Conservation (phyloP, 1,140 invertebrate species). For the Drosophila melanica region DNA sequence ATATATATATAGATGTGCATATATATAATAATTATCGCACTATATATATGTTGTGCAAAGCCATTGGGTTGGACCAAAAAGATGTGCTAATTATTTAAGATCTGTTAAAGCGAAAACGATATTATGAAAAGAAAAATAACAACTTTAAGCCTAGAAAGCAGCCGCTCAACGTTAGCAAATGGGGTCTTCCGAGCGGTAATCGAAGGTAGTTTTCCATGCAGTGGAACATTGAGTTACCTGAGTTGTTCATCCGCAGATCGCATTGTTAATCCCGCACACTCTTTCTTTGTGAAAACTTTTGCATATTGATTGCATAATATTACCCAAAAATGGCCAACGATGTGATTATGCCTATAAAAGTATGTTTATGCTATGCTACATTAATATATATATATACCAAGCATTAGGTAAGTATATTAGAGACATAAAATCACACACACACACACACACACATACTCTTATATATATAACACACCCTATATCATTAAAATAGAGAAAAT, state of each 20-base stretch:
- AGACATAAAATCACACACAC: conserved; percentile 2
- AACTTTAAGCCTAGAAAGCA: neutral
- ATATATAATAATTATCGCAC: conserved; percentile 13
- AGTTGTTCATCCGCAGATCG: neutral
- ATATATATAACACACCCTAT: conserved; percentile 19
- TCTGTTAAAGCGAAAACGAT: neutral
- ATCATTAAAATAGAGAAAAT: conserved; percentile 33
- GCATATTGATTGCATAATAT: conserved; percentile 17
- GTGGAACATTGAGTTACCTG: conserved; percentile 15
- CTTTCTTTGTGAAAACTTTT: neutral
- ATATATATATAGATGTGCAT: conserved; percentile 45
- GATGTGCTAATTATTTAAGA: conserved; percentile 38
- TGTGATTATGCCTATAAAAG: conserved; percentile 14
- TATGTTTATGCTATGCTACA: conserved; percentile 3
- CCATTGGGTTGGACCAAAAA: conserved; percentile 43
- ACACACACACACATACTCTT: neutral
- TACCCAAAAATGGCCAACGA: conserved; percentile 47
- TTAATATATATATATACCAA: conserved; percentile 5
- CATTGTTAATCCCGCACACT: neutral
- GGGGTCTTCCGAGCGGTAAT: neutral
- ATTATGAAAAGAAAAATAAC: neutral
- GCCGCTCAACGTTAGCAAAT: neutral
- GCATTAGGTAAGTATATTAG: conserved; percentile 37
- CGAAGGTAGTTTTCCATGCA: conserved; percentile 2
- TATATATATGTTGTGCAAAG: conserved; percentile 12